These are phyloP conservation scores for Heliconius erato DNA, from an alignment of 2,888 invertebrate genomes.

Conservation along the genomic window DNA sequence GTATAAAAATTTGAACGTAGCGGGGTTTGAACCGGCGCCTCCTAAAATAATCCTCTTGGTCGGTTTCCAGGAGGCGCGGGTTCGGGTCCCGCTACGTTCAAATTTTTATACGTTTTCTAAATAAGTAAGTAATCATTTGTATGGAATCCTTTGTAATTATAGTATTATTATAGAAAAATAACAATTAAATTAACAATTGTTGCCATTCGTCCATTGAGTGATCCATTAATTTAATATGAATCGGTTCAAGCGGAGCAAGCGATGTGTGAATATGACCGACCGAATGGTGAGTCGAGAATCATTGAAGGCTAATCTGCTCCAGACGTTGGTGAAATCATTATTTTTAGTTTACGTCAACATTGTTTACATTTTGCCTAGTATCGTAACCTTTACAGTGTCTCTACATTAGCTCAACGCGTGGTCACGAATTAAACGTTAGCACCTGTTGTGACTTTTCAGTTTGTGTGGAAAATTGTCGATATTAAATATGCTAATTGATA, in stretches of 20 bases:
- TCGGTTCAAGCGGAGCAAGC: slow-evolving; percentile 20
- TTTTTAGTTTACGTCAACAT: slow-evolving; percentile 44
- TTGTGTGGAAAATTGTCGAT: slow-evolving; percentile 30
- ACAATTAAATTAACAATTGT: slow-evolving; percentile 35
- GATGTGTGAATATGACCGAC: slow-evolving; percentile 29
- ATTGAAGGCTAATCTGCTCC: slow-evolving; percentile 46
- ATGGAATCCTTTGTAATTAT: neutral
- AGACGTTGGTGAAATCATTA: slow-evolving; percentile 47
- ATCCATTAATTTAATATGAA: slow-evolving; percentile 36
- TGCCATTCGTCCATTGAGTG: slow-evolving; percentile 20
- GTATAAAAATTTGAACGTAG: too few relatives aligned
- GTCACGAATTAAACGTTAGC: slow-evolving; percentile 48
- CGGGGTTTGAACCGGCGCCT: too few relatives aligned
- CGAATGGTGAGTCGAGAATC: slow-evolving; percentile 28
- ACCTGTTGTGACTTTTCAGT: slow-evolving; percentile 37
- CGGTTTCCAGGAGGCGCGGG: too few relatives aligned
- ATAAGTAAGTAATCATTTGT: neutral
- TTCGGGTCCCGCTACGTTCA: too few relatives aligned
- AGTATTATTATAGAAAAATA: neutral
- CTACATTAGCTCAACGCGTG: slow-evolving; percentile 38
- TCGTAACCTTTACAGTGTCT: slow-evolving; percentile 21
- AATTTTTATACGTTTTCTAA: too few relatives aligned
- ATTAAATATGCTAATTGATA: slow-evolving; percentile 17
- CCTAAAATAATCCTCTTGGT: too few relatives aligned
- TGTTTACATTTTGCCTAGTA: slow-evolving; percentile 45